These are phyloP conservation scores for Prionailurus viverrinus DNA, from an alignment of 2,113 vertebrate species.

Conservation along the genomic window DNA sequence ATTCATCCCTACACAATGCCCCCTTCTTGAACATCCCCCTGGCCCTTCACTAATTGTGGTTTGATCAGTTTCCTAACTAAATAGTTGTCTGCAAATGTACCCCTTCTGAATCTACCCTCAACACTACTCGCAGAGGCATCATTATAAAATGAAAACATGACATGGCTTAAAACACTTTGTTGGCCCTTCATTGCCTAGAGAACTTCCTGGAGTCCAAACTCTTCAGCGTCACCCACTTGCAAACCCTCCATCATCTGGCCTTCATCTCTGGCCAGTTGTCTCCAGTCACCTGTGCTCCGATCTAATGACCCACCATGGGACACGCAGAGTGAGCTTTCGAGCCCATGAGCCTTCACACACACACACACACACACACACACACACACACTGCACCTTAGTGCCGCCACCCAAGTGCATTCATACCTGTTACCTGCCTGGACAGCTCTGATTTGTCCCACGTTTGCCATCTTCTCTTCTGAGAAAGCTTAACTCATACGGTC, in stretches of 20 bases:
- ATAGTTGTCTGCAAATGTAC: not conserved
- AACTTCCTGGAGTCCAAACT: not conserved
- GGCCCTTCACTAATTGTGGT: not conserved
- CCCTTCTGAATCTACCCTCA: not conserved
- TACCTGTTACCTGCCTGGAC: not conserved
- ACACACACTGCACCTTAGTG: rapidly evolving
- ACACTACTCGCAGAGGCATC: not conserved
- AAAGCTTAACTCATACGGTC: not conserved
- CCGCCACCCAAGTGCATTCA: no score
- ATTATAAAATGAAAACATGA: not conserved
- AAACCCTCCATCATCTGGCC: not conserved
- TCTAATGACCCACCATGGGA: rapidly evolving
- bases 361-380: not conserved
- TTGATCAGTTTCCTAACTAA: not conserved
- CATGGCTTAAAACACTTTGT: not conserved
- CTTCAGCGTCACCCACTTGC: not conserved
- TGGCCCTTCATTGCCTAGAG: not conserved
- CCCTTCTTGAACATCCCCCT: not conserved
- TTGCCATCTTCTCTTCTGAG: not conserved
- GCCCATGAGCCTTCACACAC: rapidly evolving
- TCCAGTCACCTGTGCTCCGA: not conserved
- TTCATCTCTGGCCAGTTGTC: not conserved
- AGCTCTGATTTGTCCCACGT: not conserved
- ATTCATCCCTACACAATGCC: not conserved
- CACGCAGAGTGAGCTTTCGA: not conserved